These are phyloP conservation scores for Caranx ignobilis DNA, from an alignment of 2,113 vertebrate genomes.

Conservation along the genomic window DNA sequence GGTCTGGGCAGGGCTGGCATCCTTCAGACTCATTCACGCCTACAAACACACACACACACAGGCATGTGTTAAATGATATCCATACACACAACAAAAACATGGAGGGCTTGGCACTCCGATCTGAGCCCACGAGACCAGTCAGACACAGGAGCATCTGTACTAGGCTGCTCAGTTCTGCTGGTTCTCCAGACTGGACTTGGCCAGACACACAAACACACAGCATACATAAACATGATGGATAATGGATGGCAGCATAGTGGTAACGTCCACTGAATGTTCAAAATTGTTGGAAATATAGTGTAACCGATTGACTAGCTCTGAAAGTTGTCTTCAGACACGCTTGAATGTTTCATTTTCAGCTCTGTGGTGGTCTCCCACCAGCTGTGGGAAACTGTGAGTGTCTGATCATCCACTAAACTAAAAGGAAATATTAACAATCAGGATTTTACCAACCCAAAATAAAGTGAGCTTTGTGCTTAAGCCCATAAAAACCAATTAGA, in stretches of 20 bases:
- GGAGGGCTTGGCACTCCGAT: conserved; percentile 54
- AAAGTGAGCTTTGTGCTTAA: conserved; percentile 27
- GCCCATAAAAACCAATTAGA: not conserved
- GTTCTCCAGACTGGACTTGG: conserved; percentile 45
- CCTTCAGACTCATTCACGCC: conserved; percentile 46
- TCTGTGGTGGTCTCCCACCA: conserved; percentile 21
- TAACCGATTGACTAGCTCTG: conserved; percentile 1
- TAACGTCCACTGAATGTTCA: conserved; percentile 27
- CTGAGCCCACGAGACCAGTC: conserved; percentile 50
- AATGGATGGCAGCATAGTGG: conserved; percentile 3
- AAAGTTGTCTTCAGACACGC: conserved; percentile 1
- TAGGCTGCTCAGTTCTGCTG: conserved; percentile 23
- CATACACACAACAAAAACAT: conserved; percentile 58
- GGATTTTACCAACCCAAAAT: not conserved
- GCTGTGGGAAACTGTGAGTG: conserved; percentile 35
- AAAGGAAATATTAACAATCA: conserved; percentile 19
- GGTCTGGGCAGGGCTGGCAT: conserved; percentile 69
- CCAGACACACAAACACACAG: conserved; percentile 39
- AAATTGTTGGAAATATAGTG: conserved; percentile 33
- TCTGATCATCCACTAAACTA: not conserved
- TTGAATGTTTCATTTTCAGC: conserved; percentile 25
- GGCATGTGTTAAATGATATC: conserved; percentile 25
- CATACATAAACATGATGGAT: conserved; percentile 41
- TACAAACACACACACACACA: conserved; percentile 54
- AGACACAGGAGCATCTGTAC: conserved; percentile 75